These are phyloP conservation scores for Nyctalus aviator DNA, from an alignment of 2,797 vertebrate genomes.

Conservation along the genomic window DNA sequence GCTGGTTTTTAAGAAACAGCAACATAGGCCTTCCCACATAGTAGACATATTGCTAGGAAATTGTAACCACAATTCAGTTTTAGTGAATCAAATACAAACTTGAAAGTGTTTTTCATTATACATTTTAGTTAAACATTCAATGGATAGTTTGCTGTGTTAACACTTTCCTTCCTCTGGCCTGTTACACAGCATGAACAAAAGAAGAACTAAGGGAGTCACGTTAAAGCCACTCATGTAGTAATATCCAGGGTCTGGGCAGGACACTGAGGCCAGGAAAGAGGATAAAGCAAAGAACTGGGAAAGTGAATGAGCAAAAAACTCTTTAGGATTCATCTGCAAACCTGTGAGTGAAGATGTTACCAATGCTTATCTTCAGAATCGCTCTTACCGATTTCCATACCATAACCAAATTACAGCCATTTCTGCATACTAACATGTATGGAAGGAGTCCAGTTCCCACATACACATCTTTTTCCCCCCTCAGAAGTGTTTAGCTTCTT, in stretches of 20 bases:
- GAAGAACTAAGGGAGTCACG: neutral
- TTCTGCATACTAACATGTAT: neutral
- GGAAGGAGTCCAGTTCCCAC: neutral
- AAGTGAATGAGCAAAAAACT: neutral
- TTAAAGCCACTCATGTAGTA: neutral
- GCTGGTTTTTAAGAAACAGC: neutral
- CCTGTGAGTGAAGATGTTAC: neutral
- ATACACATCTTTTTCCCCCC: neutral
- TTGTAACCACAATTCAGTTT: slow-evolving; percentile 21
- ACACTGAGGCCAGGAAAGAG: neutral
- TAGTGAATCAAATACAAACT: neutral
- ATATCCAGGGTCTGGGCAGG: neutral
- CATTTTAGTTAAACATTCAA: neutral
- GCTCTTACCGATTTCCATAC: neutral
- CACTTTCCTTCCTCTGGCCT: neutral
- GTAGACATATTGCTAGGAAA: neutral
- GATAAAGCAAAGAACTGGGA: neutral
- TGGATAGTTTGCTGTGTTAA: neutral
- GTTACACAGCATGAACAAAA: neutral
- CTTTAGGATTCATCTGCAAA: neutral
- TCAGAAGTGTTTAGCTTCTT: neutral
- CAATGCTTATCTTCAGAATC: neutral
- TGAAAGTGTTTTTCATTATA: slow-evolving; percentile 31
- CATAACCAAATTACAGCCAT: neutral
- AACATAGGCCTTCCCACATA: neutral